Conservation (phyloP, 2,888 invertebrate species). For the Drosophila macrospina region DNA sequence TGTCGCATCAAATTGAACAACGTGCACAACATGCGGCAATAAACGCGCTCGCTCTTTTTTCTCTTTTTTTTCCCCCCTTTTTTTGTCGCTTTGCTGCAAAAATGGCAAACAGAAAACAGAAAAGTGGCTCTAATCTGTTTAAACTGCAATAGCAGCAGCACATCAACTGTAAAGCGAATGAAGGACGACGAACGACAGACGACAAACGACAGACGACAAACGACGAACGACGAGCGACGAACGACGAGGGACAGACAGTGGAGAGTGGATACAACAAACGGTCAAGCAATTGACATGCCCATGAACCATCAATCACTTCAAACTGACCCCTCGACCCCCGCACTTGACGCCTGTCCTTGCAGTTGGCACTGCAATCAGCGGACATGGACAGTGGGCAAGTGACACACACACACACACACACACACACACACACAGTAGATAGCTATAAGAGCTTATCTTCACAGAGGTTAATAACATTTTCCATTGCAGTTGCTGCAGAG, state of each 20-base stretch:
- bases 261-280: slow-evolving; percentile 53
- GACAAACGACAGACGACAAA: slow-evolving; percentile 12
- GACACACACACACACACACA: slow-evolving; percentile 3
- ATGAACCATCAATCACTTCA: slow-evolving; percentile 78
- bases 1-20: slow-evolving; percentile 76
- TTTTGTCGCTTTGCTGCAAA: slow-evolving; percentile 32
- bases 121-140: slow-evolving; percentile 80
- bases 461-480: slow-evolving; percentile 24
- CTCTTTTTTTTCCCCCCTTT: too few relatives aligned
- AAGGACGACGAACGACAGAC: slow-evolving; percentile 13
- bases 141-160: slow-evolving; percentile 66
- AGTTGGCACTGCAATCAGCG: slow-evolving; percentile 68
- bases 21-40: slow-evolving; percentile 69
- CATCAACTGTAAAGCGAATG: slow-evolving; percentile 27
- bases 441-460: slow-evolving; percentile 12
- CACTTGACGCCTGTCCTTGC: slow-evolving; percentile 36
- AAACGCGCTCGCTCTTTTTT: slow-evolving; percentile 46
- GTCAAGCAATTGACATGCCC: slow-evolving; percentile 75
- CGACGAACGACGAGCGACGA: slow-evolving; percentile 10
- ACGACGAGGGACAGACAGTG: slow-evolving; percentile 11
- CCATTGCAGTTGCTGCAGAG: not conserved
- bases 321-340: slow-evolving; percentile 30
- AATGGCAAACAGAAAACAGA: slow-evolving; percentile 47
- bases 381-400: slow-evolving; percentile 51
- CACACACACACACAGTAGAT: slow-evolving; percentile 7